phyloP scores from a whole-genome alignment of 1,140 invertebrate species.

The Proctacanthus coquilletti region DNA sequence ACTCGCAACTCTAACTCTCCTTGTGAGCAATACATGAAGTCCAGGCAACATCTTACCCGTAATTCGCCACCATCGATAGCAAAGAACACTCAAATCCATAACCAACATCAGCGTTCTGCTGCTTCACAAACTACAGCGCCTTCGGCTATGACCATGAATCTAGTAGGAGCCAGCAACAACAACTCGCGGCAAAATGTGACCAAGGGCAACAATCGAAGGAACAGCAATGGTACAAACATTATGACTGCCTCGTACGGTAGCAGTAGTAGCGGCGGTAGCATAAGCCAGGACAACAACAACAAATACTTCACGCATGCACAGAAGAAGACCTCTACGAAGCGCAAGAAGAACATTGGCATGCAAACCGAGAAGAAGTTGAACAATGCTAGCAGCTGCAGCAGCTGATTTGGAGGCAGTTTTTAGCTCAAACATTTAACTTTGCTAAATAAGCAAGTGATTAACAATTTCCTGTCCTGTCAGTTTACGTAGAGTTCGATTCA shows the following conservation, averaged over 20 bases:
- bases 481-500: too few species aligned
- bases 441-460: too few species aligned
- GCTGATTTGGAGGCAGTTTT: too few species aligned
- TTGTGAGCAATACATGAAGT: not conserved
- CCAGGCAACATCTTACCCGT: not conserved
- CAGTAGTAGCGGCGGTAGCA: not conserved
- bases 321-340: not conserved
- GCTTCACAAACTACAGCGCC: conserved; percentile 8
- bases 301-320: not conserved
- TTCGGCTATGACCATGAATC: conserved; percentile 7
- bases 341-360: not conserved
- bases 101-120: not conserved
- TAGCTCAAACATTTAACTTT: too few species aligned
- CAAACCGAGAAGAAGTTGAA: not conserved
- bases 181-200: not conserved
- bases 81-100: not conserved
- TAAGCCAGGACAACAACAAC: not conserved
- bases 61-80: not conserved
- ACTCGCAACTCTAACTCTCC: not conserved
- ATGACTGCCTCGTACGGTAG: not conserved
- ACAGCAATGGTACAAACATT: not conserved
- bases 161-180: not conserved
- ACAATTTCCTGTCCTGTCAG: too few species aligned
- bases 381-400: not conserved
- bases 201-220: not conserved